phyloP scores from a whole-genome alignment of 2,113 vertebrate genomes.

The Mohoua ochrocephala region DNA sequence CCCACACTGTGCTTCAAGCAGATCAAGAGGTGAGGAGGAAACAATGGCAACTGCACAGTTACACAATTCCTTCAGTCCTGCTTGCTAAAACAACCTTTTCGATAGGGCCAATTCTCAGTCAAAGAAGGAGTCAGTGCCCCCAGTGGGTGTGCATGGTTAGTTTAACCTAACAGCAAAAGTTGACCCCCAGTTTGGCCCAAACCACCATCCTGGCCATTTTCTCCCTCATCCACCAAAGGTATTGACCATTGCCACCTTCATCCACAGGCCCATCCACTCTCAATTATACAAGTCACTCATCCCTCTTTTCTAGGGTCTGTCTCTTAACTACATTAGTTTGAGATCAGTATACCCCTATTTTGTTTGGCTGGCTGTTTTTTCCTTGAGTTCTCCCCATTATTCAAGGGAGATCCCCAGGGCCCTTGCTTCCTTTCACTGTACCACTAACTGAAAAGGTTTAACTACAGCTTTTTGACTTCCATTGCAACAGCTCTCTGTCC shows the following conservation, averaged over 20 bases:
- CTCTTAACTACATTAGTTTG: not conserved
- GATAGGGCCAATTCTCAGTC: not conserved
- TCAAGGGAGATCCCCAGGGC: not conserved
- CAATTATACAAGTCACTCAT: not conserved
- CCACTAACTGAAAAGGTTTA: not conserved
- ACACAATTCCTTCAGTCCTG: not conserved
- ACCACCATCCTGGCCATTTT: not conserved
- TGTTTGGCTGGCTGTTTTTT: not conserved
- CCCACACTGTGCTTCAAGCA: not conserved
- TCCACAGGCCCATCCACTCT: not conserved
- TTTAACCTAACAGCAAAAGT: not conserved
- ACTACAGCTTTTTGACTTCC: not conserved
- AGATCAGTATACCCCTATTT: not conserved
- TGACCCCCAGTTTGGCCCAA: not conserved
- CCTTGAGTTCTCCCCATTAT: not conserved
- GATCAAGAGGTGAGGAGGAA: not conserved
- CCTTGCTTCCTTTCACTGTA: not conserved
- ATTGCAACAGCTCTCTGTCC: not conserved
- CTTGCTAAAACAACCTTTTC: not conserved
- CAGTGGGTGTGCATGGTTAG: not conserved
- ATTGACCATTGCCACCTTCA: not conserved
- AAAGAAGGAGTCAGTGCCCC: not conserved
- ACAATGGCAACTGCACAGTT: not conserved
- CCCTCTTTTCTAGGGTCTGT: not conserved
- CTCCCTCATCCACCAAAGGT: not conserved